These are phyloP conservation scores for Pecten maximus DNA, from an alignment of 2,888 invertebrate species.

Conservation along the genomic window DNA sequence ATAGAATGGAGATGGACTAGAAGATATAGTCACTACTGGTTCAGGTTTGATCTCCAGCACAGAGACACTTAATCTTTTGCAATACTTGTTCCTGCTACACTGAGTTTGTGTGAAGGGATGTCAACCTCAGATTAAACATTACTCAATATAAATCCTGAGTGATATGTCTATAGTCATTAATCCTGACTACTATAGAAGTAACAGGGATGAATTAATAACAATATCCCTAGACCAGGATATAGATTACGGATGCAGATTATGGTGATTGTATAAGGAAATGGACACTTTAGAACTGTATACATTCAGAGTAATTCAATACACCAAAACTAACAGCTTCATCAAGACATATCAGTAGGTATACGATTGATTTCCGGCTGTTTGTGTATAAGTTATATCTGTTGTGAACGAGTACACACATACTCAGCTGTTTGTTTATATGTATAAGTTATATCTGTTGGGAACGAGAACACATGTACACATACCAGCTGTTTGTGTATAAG, in stretches of 20 bases:
- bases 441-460: too few species aligned
- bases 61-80: neutral
- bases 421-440: too few species aligned
- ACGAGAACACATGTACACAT: too few species aligned
- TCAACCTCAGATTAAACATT: neutral
- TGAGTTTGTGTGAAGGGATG: neutral
- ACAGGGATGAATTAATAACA: neutral
- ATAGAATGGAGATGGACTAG: too few species aligned
- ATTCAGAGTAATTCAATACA: neutral
- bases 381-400: neutral
- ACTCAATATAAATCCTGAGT: neutral
- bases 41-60: neutral
- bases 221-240: neutral
- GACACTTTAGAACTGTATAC: neutral
- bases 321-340: neutral
- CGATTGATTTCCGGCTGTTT: neutral
- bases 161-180: neutral
- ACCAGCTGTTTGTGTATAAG: neutral
- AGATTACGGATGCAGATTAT: slow-evolving; percentile 3
- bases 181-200: neutral
- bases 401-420: too few species aligned
- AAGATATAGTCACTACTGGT: too few species aligned
- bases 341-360: neutral
- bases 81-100: neutral
- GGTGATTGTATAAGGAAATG: slow-evolving; percentile 25